Base-by-base conservation (phyloP, 1,140 invertebrate species). In the Procambarus clarkii region DNA sequence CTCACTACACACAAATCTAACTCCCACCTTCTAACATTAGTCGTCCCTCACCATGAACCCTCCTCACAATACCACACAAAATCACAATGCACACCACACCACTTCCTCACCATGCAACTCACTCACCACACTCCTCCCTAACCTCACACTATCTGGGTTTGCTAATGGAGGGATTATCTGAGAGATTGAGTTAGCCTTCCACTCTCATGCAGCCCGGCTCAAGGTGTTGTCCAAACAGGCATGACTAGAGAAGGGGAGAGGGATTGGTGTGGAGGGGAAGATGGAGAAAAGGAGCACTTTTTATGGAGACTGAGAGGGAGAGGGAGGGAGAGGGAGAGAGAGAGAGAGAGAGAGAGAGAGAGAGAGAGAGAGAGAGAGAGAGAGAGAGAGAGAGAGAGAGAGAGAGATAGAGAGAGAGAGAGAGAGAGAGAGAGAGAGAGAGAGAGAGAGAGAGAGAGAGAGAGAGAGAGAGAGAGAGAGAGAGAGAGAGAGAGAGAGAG, bases 91-190 rank as follows among this genome's bases (percentile, higher is more conserved):
- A 34, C 69, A 74, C n/a, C 69, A 74, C 69, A 8, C 69, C 69
- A 24, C 69, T n/a, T 24, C 69, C 69, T 74, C 69, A 74, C 69
- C 69, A 74, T 11, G 34, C 69, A 2, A 21, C 69, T 24, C 69
- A 21, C n/a, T 74, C 69, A 74, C 69, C n/a, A 2, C 69, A 34
- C 69, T 8, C 69, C 7, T 21, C n/a, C 69, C 24, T 74, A 21
- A 34, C 69, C 69, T 34, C 69, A 74, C n/a, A 74, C 69, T 74
- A 74, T 74, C 69, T 74, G 34, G 21, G 69, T 74, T 34, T 74
- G 11, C 69, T 74, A 74, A 74, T 74, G 24, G 69, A 74, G 34
- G 69, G 69, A 24, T 74, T 74, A 74, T 34, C 69, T 74, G 24
- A 64, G 21, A 21, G 69, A 24, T 74, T 74, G 69, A 34, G n/a